Conservation (phyloP, 2,888 invertebrate species). For the Buathra laborator region DNA sequence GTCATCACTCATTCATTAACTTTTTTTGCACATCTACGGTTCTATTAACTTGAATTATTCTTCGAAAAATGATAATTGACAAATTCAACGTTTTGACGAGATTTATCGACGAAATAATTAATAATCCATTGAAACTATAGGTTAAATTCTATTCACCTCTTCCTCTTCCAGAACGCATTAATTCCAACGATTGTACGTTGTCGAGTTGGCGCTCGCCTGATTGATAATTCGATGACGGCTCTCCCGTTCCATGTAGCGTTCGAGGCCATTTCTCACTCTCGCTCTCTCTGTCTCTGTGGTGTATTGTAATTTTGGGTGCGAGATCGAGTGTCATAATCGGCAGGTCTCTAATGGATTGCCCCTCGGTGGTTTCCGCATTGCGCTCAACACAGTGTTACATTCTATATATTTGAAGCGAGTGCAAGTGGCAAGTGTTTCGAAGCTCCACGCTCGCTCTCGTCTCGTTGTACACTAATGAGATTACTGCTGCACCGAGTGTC, state of each 20-base stretch:
- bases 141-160: not conserved
- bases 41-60: not conserved
- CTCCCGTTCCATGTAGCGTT: slow-evolving; percentile 14
- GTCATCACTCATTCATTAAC: no score
- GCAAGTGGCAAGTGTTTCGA: slow-evolving; percentile 64
- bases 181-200: slow-evolving; percentile 46
- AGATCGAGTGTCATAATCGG: slow-evolving; percentile 68
- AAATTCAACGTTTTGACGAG: not conserved
- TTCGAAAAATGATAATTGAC: not conserved
- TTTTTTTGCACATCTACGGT: not conserved
- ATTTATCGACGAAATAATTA: slow-evolving; percentile 5
- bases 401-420: slow-evolving; percentile 17
- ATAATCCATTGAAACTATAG: slow-evolving; percentile 7
- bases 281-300: slow-evolving; percentile 24
- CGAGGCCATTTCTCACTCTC: not conserved
- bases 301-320: slow-evolving; percentile 60
- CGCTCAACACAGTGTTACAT: slow-evolving; percentile 15
- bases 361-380: slow-evolving; percentile 56
- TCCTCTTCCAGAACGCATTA: slow-evolving; percentile 31
- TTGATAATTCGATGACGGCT: slow-evolving; percentile 62
- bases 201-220: slow-evolving; percentile 34
- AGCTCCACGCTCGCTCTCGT: slow-evolving; percentile 52
- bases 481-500: slow-evolving; percentile 52
- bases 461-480: slow-evolving; percentile 66
- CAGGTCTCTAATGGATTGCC: slow-evolving; percentile 65